Conservation (phyloP, 2,888 invertebrate genomes). For the Phengaris alcon region DNA sequence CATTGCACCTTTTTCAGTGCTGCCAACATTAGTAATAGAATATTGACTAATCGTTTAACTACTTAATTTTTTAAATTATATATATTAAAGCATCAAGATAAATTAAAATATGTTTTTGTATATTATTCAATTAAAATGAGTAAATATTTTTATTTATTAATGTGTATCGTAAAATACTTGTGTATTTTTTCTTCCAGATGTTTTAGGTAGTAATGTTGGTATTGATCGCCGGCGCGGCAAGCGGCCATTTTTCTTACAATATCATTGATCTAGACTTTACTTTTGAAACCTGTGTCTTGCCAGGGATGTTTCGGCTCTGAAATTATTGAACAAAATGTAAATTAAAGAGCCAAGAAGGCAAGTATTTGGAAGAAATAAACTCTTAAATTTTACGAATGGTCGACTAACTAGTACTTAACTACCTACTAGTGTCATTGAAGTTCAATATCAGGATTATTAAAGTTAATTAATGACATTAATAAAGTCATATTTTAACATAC, state of each 20-base stretch:
- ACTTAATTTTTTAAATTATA: constrained; percentile 30
- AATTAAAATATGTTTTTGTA: background rate
- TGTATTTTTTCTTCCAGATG: constrained; percentile 38
- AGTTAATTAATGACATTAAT: too few relatives aligned
- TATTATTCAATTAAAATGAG: background rate
- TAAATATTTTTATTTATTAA: background rate
- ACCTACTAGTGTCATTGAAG: too few relatives aligned
- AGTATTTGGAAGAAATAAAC: background rate
- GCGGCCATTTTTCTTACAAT: constrained; percentile 23
- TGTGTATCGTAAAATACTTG: constrained; percentile 6
- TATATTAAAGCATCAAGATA: background rate
- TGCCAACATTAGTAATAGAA: constrained; percentile 50
- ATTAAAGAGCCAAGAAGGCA: background rate
- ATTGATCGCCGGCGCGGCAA: constrained; percentile 41
- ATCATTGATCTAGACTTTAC: constrained; percentile 28
- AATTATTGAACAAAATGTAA: background rate
- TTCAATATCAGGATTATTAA: too few relatives aligned
- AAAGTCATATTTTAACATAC: too few relatives aligned
- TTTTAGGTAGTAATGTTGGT: constrained; percentile 41
- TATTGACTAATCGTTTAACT: constrained; percentile 36
- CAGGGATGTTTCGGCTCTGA: background rate
- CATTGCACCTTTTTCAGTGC: constrained; percentile 47
- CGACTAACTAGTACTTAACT: too few relatives aligned
- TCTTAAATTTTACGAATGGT: too few relatives aligned
- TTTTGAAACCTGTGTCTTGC: background rate